These are phyloP conservation scores for Actias luna DNA, from an alignment of 2,888 invertebrate species.

Conservation along the genomic window DNA sequence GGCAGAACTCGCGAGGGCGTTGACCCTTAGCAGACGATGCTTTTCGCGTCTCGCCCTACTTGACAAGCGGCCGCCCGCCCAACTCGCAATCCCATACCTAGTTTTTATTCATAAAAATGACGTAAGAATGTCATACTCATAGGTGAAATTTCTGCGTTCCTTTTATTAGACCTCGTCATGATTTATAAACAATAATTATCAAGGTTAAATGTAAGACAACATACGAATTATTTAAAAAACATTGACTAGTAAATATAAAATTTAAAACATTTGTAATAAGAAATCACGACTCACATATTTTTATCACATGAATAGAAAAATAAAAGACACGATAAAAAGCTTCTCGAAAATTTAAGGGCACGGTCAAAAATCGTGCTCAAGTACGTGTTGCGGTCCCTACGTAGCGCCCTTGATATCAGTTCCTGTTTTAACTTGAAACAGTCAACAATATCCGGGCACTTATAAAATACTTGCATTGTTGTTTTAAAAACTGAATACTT, in stretches of 20 bases:
- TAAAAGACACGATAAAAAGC: background rate
- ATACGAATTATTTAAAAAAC: too few species aligned
- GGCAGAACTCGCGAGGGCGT: constrained; percentile 74
- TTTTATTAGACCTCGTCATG: constrained; percentile 15
- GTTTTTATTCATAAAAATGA: constrained; percentile 3
- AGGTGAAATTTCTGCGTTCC: constrained; percentile 17
- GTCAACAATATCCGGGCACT: background rate
- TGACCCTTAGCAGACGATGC: constrained; percentile 74
- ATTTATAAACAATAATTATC: background rate
- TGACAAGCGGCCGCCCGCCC: constrained; percentile 64
- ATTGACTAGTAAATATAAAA: too few species aligned
- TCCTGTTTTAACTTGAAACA: constrained; percentile 4
- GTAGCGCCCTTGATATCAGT: background rate
- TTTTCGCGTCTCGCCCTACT: constrained; percentile 77
- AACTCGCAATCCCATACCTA: constrained; percentile 42
- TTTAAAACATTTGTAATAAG: too few species aligned
- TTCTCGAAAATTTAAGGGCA: constrained; percentile 8
- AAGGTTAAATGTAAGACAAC: too few species aligned
- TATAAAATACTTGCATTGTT: background rate
- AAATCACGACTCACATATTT: background rate
- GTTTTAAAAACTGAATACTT: background rate
- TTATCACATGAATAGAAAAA: background rate
- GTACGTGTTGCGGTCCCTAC: constrained; percentile 27
- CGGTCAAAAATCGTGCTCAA: constrained; percentile 47
- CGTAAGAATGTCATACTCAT: background rate